A percentile compares a stretch with the other conserved stretches of the same genome.
phyloP scores from a whole-genome alignment of 2,797 vertebrate genomes.

The Melanotaenia maccullochi region DNA sequence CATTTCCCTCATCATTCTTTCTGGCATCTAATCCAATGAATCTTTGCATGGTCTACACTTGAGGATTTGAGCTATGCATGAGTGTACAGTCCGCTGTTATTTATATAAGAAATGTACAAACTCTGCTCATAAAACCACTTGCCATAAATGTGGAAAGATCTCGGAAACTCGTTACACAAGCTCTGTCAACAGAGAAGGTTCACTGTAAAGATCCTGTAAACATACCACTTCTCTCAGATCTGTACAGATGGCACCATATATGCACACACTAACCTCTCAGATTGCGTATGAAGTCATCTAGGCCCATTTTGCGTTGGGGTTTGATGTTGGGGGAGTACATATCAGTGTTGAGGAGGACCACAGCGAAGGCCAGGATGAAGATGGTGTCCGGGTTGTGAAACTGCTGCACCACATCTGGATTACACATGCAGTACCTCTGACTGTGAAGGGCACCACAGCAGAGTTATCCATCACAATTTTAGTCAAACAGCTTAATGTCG shows the following conservation, averaged over 20 bases:
- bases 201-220: conserved; percentile 2
- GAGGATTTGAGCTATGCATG: conserved; percentile 9
- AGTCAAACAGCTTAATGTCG: background rate
- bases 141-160: conserved; percentile 37
- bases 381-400: conserved; percentile 99
- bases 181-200: conserved; percentile 7
- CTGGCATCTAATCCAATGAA: conserved; percentile 14
- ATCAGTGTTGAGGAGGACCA: conserved; percentile 98
- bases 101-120: conserved; percentile 25
- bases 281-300: conserved; percentile 98
- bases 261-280: conserved; percentile 88
- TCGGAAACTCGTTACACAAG: conserved; percentile 29
- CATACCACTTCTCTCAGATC: background rate
- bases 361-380: conserved; percentile 98
- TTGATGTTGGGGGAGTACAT: conserved; percentile 99
- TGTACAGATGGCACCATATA: background rate
- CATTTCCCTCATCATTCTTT: conserved; percentile 31
- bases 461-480: background rate
- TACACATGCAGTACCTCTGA: conserved; percentile 99
- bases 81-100: conserved; percentile 19
- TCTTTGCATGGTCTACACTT: conserved; percentile 17
- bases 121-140: conserved; percentile 34
- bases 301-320: conserved; percentile 98
- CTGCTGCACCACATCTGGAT: conserved; percentile 98
- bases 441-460: conserved; percentile 72